These are phyloP conservation scores for Caenorhabditis angaria DNA, from an alignment of 2,888 invertebrate species.

Conservation along the genomic window DNA sequence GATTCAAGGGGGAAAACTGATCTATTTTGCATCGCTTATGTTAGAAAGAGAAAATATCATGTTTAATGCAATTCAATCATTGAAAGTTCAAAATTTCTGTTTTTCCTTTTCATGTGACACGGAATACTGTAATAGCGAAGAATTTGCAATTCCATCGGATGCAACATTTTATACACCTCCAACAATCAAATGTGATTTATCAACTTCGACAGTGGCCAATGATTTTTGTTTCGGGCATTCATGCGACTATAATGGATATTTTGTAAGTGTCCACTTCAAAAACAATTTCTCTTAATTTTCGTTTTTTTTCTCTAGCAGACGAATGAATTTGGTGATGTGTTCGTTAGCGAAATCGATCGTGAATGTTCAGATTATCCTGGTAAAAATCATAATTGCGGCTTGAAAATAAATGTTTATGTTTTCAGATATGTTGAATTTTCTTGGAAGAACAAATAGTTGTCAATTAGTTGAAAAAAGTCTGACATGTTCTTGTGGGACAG, in stretches of 20 bases:
- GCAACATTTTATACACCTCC: conserved; percentile 3
- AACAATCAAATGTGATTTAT: conserved; percentile 8
- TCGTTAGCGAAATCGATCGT: background rate
- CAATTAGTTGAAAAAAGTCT: background rate
- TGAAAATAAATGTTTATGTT: too few relatives aligned
- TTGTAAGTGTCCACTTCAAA: conserved; percentile 2
- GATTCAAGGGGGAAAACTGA: too few relatives aligned
- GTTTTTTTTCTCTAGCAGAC: background rate
- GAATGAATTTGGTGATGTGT: background rate
- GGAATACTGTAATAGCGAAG: conserved; percentile 19
- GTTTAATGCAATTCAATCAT: too few relatives aligned
- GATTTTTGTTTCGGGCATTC: conserved; percentile 25
- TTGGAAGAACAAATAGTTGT: background rate
- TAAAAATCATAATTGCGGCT: background rate
- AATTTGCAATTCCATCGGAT: conserved; percentile 11
- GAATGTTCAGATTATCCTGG: background rate
- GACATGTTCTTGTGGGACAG: background rate
- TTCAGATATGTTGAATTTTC: too few relatives aligned
- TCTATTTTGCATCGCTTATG: too few relatives aligned
- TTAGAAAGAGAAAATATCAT: too few relatives aligned
- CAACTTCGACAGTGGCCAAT: background rate
- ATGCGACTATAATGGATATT: background rate
- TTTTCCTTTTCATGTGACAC: conserved; percentile 11
- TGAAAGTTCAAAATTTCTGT: too few relatives aligned
- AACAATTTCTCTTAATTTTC: too few relatives aligned